These are phyloP conservation scores for Coptotermes formosanus DNA, from an alignment of 1,140 invertebrate species.

Conservation along the genomic window DNA sequence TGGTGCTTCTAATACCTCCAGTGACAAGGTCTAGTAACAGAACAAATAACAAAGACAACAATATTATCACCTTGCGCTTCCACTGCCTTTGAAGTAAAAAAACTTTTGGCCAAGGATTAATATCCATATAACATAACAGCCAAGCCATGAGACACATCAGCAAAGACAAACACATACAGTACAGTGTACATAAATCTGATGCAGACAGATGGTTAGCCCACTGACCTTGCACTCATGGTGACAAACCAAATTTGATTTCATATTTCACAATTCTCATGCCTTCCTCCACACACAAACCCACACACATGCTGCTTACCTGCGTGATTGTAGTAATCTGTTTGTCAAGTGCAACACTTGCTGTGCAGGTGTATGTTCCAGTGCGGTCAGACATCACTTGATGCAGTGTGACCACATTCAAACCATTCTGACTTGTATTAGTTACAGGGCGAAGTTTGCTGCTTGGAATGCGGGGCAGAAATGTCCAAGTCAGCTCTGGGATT, in stretches of 20 bases:
- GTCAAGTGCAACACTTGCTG: slow-evolving; percentile 44
- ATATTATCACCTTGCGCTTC: too few relatives aligned
- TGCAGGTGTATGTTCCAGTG: slow-evolving; percentile 60
- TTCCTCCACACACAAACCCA: too few relatives aligned
- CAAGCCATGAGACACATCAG: too few relatives aligned
- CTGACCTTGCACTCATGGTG: too few relatives aligned
- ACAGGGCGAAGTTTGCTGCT: not conserved
- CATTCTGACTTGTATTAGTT: slow-evolving; percentile 26
- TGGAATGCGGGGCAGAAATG: slow-evolving; percentile 34
- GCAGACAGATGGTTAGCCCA: too few relatives aligned
- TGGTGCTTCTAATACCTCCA: slow-evolving; percentile 55
- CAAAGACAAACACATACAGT: too few relatives aligned
- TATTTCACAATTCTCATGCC: too few relatives aligned
- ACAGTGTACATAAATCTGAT: too few relatives aligned
- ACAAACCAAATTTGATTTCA: too few relatives aligned
- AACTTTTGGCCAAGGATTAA: too few relatives aligned
- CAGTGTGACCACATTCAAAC: slow-evolving; percentile 50
- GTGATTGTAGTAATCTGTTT: not conserved
- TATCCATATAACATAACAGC: too few relatives aligned
- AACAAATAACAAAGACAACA: not conserved
- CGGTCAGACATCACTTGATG: slow-evolving; percentile 48
- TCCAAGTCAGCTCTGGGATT: slow-evolving; percentile 55
- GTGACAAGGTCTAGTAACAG: slow-evolving; percentile 35
- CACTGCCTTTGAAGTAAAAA: too few relatives aligned
- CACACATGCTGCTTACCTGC: not conserved